Evolutionary conservation across 2,797 vertebrate genomes (phyloP).

Genomic region (Tapirus indicus): DNA sequence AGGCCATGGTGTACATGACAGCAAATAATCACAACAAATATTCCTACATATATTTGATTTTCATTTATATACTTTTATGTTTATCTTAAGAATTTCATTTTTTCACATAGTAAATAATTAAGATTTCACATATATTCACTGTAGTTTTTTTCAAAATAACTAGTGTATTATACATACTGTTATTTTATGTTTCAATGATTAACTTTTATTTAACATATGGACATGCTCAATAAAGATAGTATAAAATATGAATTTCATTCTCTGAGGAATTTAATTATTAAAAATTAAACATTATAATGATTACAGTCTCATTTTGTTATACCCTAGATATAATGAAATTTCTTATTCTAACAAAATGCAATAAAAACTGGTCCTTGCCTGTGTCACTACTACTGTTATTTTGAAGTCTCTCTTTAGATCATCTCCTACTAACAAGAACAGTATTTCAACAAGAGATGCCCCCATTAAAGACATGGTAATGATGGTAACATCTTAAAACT

Average conservation of each 20-base stretch:
- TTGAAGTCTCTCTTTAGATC: not conserved
- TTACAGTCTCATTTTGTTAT: not conserved
- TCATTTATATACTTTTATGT: not conserved
- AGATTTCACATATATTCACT: not conserved
- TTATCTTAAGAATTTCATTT: not conserved
- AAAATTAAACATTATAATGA: not conserved
- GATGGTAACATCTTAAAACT: not conserved
- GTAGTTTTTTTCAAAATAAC: not conserved
- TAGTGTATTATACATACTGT: not conserved
- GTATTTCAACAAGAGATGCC: not conserved
- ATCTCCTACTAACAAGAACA: not conserved
- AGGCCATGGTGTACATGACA: not conserved
- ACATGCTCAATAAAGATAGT: not conserved
- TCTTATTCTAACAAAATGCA: not conserved
- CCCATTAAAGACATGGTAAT: not conserved
- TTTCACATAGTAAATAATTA: not conserved
- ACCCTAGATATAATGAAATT: not conserved
- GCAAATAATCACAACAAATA: conserved; percentile 2
- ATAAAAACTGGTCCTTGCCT: not conserved
- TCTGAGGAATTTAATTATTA: not conserved
- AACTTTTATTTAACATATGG: not conserved
- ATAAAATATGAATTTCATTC: not conserved
- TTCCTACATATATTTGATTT: not conserved
- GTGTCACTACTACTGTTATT: not conserved
- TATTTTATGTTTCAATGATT: not conserved